Conservation (phyloP, 2,888 invertebrate species). For the Ephialtes manifestator region DNA sequence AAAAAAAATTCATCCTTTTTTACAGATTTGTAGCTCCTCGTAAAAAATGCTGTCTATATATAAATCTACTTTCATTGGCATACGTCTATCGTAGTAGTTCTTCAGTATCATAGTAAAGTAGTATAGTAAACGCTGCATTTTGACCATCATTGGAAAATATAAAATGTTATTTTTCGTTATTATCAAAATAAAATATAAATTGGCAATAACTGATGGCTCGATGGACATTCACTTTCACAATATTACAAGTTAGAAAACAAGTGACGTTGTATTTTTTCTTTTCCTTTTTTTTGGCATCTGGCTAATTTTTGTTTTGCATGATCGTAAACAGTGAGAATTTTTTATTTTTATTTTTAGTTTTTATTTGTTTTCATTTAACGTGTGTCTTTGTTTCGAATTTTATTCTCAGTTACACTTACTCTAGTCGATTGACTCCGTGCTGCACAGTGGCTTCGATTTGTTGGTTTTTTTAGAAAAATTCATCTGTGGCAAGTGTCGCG, state of each 20-base stretch:
- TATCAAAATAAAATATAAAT: constrained; percentile 84
- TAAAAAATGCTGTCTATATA: no score
- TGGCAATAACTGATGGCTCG: constrained; percentile 80
- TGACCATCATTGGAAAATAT: no score
- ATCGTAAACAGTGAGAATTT: no score
- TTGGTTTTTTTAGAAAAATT: no score
- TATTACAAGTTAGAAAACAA: constrained; percentile 69
- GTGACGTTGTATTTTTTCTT: constrained; percentile 12
- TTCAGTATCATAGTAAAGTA: constrained; percentile 64
- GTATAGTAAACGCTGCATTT: constrained; percentile 49
- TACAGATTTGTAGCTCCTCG: constrained; percentile 36
- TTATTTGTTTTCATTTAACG: no score
- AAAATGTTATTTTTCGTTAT: no score
- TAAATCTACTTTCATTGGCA: constrained; percentile 65
- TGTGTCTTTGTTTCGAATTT: no score
- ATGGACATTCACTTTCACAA: constrained; percentile 76
- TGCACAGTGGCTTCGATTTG: no score
- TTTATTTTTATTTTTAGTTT: no score
- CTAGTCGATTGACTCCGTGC: constrained; percentile 46
- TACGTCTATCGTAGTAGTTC: constrained; percentile 44
- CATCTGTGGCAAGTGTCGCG: no score
- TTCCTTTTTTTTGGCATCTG: no score
- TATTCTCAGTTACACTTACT: constrained; percentile 43
- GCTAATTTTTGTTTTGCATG: background rate
- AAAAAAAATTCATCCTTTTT: constrained; percentile 5